These are phyloP conservation scores for Chelonoidis abingdonii DNA, from an alignment of 2,113 vertebrate genomes.

Conservation along the genomic window DNA sequence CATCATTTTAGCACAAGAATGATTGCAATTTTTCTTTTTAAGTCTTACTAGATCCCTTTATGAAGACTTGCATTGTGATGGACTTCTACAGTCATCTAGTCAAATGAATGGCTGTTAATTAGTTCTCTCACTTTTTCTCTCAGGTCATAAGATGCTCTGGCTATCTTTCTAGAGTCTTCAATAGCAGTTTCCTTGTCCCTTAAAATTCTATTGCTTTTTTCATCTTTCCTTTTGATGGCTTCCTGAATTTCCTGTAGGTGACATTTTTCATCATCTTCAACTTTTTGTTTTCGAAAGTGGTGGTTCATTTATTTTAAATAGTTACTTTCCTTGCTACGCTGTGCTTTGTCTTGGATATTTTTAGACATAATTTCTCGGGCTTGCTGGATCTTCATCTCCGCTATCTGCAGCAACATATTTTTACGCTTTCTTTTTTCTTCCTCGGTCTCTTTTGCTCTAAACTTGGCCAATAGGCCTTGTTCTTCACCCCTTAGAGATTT, in stretches of 20 bases:
- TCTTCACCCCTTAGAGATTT: conserved; percentile 24
- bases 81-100: background rate
- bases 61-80: background rate
- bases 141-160: background rate
- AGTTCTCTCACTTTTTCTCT: conserved; percentile 18
- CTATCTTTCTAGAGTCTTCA: conserved; percentile 25
- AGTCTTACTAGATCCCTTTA: background rate
- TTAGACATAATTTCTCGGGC: conserved; percentile 20
- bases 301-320: background rate
- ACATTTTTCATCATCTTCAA: conserved; percentile 15
- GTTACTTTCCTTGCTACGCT: conserved; percentile 13
- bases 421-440: conserved; percentile 13
- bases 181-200: background rate
- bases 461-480: background rate
- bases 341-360: conserved; percentile 7
- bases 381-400: conserved; percentile 48
- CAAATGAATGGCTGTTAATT: background rate
- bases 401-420: conserved; percentile 14
- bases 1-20: background rate
- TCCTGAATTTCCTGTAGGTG: background rate
- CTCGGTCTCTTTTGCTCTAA: background rate
- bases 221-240: conserved; percentile 2
- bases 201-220: background rate
- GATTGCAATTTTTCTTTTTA: background rate
- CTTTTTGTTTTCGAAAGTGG: background rate